Evolutionary conservation across 2,888 invertebrate genomes (phyloP).

Genomic region (Serripes groenlandicus): DNA sequence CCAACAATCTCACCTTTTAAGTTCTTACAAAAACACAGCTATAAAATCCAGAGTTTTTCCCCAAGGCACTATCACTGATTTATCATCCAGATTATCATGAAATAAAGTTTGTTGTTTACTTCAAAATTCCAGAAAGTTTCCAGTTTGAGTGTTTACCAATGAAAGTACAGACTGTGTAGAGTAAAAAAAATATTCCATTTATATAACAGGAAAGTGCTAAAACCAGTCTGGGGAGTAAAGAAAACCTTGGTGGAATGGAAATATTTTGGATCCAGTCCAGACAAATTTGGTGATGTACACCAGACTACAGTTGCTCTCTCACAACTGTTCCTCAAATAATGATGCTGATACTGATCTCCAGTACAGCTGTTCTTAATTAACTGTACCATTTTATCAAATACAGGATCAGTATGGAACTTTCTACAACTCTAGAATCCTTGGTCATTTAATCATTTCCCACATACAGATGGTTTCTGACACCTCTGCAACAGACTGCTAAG

Average conservation of each 20-base stretch:
- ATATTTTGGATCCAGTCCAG: conserved; percentile 36
- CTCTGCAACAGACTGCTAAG: no score
- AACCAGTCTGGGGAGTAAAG: no score
- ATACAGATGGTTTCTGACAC: no score
- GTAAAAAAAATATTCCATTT: no score
- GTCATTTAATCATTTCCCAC: no score
- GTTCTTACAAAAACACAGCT: background rate
- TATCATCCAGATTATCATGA: conserved; percentile 17
- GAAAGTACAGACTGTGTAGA: no score
- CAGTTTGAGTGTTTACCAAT: no score
- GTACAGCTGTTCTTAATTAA: background rate
- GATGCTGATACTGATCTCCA: background rate
- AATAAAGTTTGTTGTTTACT: background rate
- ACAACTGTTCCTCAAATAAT: conserved; percentile 14
- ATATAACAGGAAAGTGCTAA: no score
- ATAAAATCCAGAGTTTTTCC: background rate
- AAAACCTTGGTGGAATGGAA: no score
- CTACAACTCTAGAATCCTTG: no score
- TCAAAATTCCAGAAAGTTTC: conserved; percentile 2
- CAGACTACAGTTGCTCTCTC: conserved; percentile 13
- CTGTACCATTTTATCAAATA: no score
- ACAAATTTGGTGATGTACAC: conserved; percentile 14
- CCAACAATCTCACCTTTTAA: background rate
- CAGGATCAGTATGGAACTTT: no score
- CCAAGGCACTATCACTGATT: background rate